A percentile compares a stretch with the other conserved stretches of the same genome.
These are phyloP conservation scores for Sebastes steindachneri DNA, from an alignment of 2,797 vertebrate species.

Conservation along the genomic window DNA sequence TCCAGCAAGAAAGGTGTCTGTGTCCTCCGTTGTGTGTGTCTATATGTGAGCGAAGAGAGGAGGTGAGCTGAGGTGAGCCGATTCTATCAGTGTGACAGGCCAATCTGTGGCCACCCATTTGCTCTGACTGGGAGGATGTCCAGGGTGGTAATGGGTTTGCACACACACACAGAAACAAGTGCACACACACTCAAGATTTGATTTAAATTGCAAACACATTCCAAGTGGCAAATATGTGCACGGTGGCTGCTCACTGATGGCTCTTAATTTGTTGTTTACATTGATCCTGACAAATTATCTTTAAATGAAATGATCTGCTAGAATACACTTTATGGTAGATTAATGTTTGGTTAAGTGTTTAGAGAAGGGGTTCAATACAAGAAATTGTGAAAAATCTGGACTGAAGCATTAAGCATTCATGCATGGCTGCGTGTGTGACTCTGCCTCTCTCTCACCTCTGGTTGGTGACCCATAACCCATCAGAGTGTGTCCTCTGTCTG, in stretches of 20 bases:
- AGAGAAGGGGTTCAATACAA: not conserved
- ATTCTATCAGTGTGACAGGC: constrained; percentile 74
- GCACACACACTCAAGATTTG: not conserved
- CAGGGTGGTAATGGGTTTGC: constrained; percentile 58
- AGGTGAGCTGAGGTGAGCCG: constrained; percentile 45
- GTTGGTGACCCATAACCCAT: constrained; percentile 47
- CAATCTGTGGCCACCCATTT: constrained; percentile 70
- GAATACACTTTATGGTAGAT: not conserved
- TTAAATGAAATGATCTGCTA: not conserved
- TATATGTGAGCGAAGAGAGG: constrained; percentile 33
- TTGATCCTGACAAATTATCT: not conserved
- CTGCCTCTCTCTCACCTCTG: constrained; percentile 28
- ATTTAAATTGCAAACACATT: constrained; percentile 6
- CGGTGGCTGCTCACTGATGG: not conserved
- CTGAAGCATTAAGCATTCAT: not conserved
- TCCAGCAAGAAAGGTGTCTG: not conserved
- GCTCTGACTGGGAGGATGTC: constrained; percentile 63
- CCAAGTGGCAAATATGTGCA: not conserved
- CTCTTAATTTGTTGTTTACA: constrained; percentile 1
- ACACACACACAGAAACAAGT: not conserved
- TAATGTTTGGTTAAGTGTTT: not conserved
- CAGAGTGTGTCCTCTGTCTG: constrained; percentile 34
- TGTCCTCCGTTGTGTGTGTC: not conserved
- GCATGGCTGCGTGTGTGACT: not conserved
- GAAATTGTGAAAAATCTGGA: constrained; percentile 1